Evolutionary conservation across 2,113 vertebrate species (phyloP).

Genomic region (Eulemur macaco): DNA sequence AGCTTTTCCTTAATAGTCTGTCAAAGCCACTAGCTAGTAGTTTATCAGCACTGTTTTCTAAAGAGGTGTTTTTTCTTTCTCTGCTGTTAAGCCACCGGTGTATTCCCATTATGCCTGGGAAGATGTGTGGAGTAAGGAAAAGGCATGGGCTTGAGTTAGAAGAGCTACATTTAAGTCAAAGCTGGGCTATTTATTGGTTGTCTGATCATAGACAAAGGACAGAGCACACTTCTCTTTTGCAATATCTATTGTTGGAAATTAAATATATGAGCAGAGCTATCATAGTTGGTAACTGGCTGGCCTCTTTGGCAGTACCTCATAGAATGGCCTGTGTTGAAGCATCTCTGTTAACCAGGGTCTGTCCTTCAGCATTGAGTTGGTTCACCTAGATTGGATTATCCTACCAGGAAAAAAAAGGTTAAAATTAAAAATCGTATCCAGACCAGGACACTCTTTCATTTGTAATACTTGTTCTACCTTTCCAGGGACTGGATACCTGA

Average conservation of each 20-base stretch:
- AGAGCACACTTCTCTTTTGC: not conserved
- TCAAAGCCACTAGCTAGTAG: not conserved
- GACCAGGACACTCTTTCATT: not conserved
- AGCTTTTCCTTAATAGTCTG: conserved; percentile 2
- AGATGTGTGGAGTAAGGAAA: not conserved
- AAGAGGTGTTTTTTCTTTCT: not conserved
- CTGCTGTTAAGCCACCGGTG: not conserved
- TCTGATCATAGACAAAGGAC: not conserved
- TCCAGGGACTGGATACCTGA: not conserved
- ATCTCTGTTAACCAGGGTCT: not conserved
- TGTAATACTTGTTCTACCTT: not conserved
- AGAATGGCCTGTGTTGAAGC: not conserved
- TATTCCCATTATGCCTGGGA: not conserved
- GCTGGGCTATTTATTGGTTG: not conserved
- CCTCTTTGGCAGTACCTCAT: not conserved
- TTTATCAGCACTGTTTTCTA: not conserved
- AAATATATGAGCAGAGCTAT: not conserved
- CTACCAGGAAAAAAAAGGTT: not conserved
- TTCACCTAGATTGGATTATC: not conserved
- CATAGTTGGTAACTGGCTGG: not conserved
- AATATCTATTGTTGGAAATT: not conserved
- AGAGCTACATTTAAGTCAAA: not conserved
- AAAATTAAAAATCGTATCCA: not conserved
- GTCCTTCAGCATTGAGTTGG: not conserved
- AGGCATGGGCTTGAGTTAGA: not conserved